These are phyloP conservation scores for Turritopsis rubra DNA, from an alignment of 30 jellyfish, hydroid and myxozoan genomes.

Conservation along the genomic window DNA sequence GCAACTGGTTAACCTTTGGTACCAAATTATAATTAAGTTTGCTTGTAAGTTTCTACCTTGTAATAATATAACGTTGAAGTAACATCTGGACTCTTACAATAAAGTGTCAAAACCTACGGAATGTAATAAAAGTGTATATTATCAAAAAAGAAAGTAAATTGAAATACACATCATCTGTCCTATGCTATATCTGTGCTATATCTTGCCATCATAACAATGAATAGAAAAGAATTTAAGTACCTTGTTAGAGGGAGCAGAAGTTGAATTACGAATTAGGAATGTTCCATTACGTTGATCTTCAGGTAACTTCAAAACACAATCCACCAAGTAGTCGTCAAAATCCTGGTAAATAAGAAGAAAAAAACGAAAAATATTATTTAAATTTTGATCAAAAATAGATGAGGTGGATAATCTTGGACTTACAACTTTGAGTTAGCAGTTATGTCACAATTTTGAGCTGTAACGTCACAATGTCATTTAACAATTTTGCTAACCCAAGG, in stretches of 20 bases:
- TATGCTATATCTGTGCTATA: too few relatives aligned
- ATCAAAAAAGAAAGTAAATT: background rate
- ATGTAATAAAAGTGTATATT: background rate
- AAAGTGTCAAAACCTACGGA: conserved; percentile 42
- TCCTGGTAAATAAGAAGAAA: conserved; percentile 30
- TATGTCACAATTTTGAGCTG: too few relatives aligned
- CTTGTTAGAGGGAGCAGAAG: conserved; percentile 34
- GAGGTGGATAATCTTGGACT: too few relatives aligned
- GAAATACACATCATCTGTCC: too few relatives aligned
- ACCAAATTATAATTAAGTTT: too few relatives aligned
- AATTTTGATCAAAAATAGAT: too few relatives aligned
- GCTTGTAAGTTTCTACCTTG: conserved; percentile 34
- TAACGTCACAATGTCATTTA: too few relatives aligned
- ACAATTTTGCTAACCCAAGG: too few relatives aligned
- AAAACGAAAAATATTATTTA: background rate
- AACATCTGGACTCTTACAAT: conserved; percentile 30
- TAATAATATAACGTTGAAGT: conserved; percentile 29
- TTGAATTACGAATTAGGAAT: conserved; percentile 57
- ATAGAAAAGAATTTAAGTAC: conserved; percentile 10
- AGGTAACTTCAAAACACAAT: conserved; percentile 57
- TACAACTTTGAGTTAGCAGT: too few relatives aligned
- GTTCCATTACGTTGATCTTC: conserved; percentile 79
- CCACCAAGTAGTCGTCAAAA: conserved; percentile 50
- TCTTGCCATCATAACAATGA: background rate
- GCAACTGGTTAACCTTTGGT: too few relatives aligned